Evolutionary conservation across 2,113 vertebrate species (phyloP).

Genomic region (Loxodonta africana): DNA sequence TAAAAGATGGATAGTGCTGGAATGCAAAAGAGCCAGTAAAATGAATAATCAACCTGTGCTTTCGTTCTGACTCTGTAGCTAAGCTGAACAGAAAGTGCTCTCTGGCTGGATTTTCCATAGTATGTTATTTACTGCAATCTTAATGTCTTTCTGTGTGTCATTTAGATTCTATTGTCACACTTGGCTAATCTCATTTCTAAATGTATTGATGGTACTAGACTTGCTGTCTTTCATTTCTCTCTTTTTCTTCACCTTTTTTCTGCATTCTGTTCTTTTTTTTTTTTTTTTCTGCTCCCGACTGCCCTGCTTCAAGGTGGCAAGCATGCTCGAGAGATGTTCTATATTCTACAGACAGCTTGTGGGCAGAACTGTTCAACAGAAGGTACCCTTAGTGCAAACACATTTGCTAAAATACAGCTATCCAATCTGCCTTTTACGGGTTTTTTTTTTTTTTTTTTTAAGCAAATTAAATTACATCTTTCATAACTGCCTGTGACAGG

Average conservation of each 20-base stretch:
- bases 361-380: constrained; percentile 99
- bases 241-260: constrained; percentile 92
- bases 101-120: constrained; percentile 90
- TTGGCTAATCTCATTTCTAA: constrained; percentile 93
- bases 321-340: constrained; percentile 99
- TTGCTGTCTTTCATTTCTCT: constrained; percentile 92
- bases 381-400: constrained; percentile 96
- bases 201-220: constrained; percentile 92
- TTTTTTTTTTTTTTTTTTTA: constrained; percentile 78
- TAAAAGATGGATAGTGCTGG: constrained; percentile 76
- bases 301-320: constrained; percentile 97
- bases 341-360: constrained; percentile 99
- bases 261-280: constrained; percentile 91
- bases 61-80: constrained; percentile 89
- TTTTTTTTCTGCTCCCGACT: constrained; percentile 93
- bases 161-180: constrained; percentile 92
- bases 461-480: constrained; percentile 90
- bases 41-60: constrained; percentile 84
- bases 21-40: constrained; percentile 84
- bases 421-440: constrained; percentile 88
- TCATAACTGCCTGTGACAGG: constrained; percentile 89
- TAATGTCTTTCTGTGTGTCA: constrained; percentile 90
- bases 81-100: constrained; percentile 89
- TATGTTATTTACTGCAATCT: constrained; percentile 90
- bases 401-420: constrained; percentile 91